Base-by-base conservation (phyloP, 2,888 invertebrate genomes). In the Scrobipalpa costella region DNA sequence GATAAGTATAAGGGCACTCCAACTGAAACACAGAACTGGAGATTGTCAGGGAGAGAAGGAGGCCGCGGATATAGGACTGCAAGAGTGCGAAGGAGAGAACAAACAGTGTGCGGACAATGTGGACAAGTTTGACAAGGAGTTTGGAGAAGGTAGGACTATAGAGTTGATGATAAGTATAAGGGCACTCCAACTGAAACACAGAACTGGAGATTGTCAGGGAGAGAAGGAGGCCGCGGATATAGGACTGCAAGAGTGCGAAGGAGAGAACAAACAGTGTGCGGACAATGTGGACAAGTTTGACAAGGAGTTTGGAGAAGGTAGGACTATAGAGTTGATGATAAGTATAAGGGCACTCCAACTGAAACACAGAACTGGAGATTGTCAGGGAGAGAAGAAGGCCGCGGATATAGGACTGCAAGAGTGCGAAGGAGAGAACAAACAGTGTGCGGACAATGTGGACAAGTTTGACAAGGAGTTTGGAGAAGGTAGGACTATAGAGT, bases 221-320 rank as follows among this genome's bases (percentile, higher is more conserved):
- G 85, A 87, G 13, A 67, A 74, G n/a, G 77, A 83, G 38, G 73
- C 74, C 33, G 83, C 79, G 0, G 80, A 78, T 0, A 72, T 73
- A 3, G 76, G 88, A 5, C 68, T 85, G 9, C 75, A 75, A 5
- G 80, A 82, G 36, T 72, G 77, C 36, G 76, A 80, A 44, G 78
- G 72, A 0, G 85, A 80, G 50, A 72, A 70, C 0, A 68, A 78
- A 0, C 69, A 77, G 15, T 81, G 80, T 60, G 67, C 72, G 5
- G 70, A 73, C 8, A 76, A 82, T 58, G 67, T 89, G 11, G 76
- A 77, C 7, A 74, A 76, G 17, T 92, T 85, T 69, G 76, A 72
- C 7, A 77, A 83, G n/a, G 80, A 88, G 44, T 80, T 92, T 40
- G 79, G 83, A 0, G 78, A 83, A 63, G 92, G 93, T 87, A 74